A percentile compares a stretch with the other conserved stretches of the same genome.
Evolutionary conservation across 2,797 vertebrate species (phyloP).

Genomic region (Leuciscus waleckii): DNA sequence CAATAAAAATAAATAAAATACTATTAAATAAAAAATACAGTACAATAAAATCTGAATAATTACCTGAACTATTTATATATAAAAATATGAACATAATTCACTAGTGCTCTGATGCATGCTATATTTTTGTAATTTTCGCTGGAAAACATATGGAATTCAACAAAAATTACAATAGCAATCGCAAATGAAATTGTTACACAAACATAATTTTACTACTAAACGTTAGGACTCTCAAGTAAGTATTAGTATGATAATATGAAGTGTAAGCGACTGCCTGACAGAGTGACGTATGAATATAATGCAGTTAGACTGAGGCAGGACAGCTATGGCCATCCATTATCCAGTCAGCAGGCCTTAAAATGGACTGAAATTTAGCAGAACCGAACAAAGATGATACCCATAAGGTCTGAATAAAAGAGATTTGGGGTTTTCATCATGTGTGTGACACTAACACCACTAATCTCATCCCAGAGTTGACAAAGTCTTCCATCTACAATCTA

Average conservation of each 20-base stretch:
- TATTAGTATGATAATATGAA: conserved; percentile 38
- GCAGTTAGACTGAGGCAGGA: conserved; percentile 54
- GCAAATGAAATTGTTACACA: neutral
- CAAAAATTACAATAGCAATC: neutral
- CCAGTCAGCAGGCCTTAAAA: conserved; percentile 61
- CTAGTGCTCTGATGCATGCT: neutral
- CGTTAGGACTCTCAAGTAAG: neutral
- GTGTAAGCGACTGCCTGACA: conserved; percentile 34
- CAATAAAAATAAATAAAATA: neutral
- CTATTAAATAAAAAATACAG: neutral
- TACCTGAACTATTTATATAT: neutral
- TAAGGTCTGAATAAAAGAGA: conserved; percentile 42
- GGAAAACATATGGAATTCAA: neutral
- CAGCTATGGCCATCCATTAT: conserved; percentile 59
- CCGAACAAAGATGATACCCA: conserved; percentile 36
- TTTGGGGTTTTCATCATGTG: conserved; percentile 67
- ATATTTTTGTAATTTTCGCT: neutral
- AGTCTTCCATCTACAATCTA: conserved; percentile 62
- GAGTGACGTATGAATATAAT: conserved; percentile 54
- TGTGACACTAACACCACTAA: conserved; percentile 61
- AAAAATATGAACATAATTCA: neutral
- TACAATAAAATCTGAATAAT: neutral
- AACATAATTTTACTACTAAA: neutral
- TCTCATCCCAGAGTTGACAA: conserved; percentile 44
- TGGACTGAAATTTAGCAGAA: conserved; percentile 41